Evolutionary conservation across 37 sponge, comb jelly and placozoan species (phyloP), one percentile per base, ranked within the genome.

Genomic region (Diacarnus erythraeanus): DNA sequence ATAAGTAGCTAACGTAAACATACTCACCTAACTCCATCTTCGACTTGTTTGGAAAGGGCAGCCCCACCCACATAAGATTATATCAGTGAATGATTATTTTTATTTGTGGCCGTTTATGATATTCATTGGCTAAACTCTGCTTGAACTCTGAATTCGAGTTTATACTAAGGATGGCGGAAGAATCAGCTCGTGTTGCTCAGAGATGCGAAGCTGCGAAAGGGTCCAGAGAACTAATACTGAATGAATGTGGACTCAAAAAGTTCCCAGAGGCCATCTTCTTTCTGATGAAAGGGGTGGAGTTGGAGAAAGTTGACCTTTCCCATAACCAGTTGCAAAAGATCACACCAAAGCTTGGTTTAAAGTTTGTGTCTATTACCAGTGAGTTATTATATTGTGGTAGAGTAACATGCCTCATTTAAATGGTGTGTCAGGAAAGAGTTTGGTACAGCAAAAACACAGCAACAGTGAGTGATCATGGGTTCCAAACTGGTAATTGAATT

Each of bases 221-320:
- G 15, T 57, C 83, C 5, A 3, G 3, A 2, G 43, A 58, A 3
- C 64, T 91, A 35, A 57, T 63, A 33, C 80, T 91, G 58, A 65
- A 60, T 68, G 18, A 65, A 3, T 91, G 91, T 74, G 87, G 66
- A 6, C 71, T 91, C 42, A 82, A 68, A 2, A 77, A 84, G 57
- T 58, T 91, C 38, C 91, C 91, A 1, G 87, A 91, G 17, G 87
- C 91, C 37, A 79, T 91, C 37, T 91, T 85, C 76, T 79, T 91
- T 61, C 64, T 91, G 1, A 30, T 91, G 75, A 86, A 78, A 37
- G 85, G 72, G 0, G 64, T 82, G 4, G 69, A 82, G 35, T 60
- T 93, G 40, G 21, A 77, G 66, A 71, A 51, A 60, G 76, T 89
- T 31, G 57, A 64, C 63, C 69, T 89, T 64, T 72, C 89, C 30